Conservation (phyloP, 92 coral and sea anemone species). For the Palythoa heliodiscus region DNA sequence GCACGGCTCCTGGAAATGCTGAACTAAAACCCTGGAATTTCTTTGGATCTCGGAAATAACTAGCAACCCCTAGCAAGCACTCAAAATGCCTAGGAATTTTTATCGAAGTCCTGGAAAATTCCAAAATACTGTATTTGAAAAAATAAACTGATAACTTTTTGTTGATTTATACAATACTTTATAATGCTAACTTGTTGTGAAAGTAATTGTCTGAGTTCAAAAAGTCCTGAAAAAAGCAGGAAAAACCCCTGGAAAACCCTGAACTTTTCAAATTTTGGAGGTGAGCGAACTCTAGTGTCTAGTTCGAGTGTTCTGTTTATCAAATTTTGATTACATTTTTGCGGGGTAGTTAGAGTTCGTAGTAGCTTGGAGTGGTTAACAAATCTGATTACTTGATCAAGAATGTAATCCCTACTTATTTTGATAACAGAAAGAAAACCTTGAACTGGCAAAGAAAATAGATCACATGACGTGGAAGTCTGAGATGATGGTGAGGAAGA, state of each 20-base stretch:
- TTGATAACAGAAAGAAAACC: conserved; percentile 70
- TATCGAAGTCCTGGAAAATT: background rate
- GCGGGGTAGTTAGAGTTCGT: background rate
- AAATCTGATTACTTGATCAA: background rate
- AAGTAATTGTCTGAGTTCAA: background rate
- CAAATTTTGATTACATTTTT: background rate
- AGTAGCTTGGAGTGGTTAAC: background rate
- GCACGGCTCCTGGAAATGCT: background rate
- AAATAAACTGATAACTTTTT: background rate
- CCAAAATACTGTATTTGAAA: background rate
- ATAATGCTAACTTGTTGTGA: background rate
- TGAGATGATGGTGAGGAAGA: conserved; percentile 94
- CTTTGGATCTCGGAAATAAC: background rate
- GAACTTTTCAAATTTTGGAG: background rate
- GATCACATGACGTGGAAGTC: conserved; percentile 96
- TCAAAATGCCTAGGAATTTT: too few species aligned
- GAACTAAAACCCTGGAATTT: background rate
- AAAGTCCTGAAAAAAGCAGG: background rate
- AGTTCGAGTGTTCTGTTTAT: background rate
- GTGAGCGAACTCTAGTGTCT: background rate
- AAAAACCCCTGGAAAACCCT: background rate
- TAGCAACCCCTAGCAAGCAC: background rate
- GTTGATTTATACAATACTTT: background rate
- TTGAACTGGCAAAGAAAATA: conserved; percentile 76
- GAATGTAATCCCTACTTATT: background rate